phyloP scores from a whole-genome alignment of 2,888 invertebrate species.

The Athetis lepigone region DNA sequence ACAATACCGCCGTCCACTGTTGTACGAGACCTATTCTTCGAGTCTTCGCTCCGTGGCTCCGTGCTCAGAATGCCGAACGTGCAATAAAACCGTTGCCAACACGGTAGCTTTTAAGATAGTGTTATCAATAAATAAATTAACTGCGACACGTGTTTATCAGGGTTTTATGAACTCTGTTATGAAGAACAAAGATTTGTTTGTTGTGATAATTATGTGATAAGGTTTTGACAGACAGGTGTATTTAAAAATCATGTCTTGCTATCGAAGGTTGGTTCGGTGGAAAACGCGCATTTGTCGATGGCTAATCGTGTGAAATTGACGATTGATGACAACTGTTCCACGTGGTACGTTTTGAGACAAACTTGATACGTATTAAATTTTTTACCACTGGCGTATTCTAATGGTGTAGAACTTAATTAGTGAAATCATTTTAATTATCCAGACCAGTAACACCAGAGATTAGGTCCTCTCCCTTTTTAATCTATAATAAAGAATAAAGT shows the following conservation, averaged over 20 bases:
- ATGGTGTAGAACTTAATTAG: no score
- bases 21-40: conserved; percentile 21
- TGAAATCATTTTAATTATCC: no score
- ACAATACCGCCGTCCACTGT: conserved; percentile 12
- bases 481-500: no score
- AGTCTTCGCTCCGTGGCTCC: conserved; percentile 36
- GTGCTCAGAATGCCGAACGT: conserved; percentile 25
- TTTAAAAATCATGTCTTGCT: background rate
- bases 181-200: conserved; percentile 20
- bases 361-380: no score
- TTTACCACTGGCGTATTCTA: no score
- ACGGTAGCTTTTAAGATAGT: conserved; percentile 30
- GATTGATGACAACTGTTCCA: background rate
- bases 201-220: conserved; percentile 6
- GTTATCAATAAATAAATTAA: conserved; percentile 24
- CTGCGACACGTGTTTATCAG: conserved; percentile 46
- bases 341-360: no score
- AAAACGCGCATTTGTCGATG: background rate
- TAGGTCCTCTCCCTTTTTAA: no score
- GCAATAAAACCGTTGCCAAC: conserved; percentile 8
- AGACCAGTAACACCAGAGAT: no score
- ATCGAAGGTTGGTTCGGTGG: background rate
- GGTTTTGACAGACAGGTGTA: background rate
- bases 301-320: background rate
- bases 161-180: conserved; percentile 7